phyloP scores from a whole-genome alignment of 1,140 invertebrate genomes.

The Pseudomyrmex gracilis region DNA sequence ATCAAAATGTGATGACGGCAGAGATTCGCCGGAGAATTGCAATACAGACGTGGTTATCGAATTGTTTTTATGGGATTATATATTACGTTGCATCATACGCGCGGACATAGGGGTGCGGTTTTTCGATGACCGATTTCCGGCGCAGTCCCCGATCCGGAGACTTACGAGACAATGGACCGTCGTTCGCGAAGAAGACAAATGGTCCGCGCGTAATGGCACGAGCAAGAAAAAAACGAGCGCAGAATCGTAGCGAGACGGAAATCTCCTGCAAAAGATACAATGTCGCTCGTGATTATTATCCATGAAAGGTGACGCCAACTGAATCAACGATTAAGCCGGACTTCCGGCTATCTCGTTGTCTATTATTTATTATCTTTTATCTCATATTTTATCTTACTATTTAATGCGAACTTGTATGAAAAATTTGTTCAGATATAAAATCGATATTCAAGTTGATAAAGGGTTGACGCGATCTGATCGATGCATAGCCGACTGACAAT shows the following conservation, averaged over 20 bases:
- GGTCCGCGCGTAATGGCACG: conserved; percentile 68
- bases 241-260: conserved; percentile 36
- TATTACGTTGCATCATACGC: conserved; percentile 11
- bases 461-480: conserved; percentile 9
- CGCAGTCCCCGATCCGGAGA: conserved; percentile 72
- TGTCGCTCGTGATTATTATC: conserved; percentile 48
- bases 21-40: neutral
- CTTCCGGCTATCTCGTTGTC: conserved; percentile 19
- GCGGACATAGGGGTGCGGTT: conserved; percentile 68
- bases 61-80: conserved; percentile 14
- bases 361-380: no score
- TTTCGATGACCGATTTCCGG: conserved; percentile 77
- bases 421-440: no score
- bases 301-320: conserved; percentile 33
- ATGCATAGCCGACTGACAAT: conserved; percentile 55
- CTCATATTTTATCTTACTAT: no score
- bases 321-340: neutral
- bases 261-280: conserved; percentile 31
- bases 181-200: conserved; percentile 70
- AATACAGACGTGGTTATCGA: conserved; percentile 20
- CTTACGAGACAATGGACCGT: conserved; percentile 65
- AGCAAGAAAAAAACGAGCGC: conserved; percentile 44
- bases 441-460: no score
- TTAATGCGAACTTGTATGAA: no score
- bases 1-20: neutral